These are phyloP conservation scores for fruit fly (Drosophila melanogaster) DNA, from an alignment of 1,140 invertebrate species.

Conservation along the genomic window DNA sequence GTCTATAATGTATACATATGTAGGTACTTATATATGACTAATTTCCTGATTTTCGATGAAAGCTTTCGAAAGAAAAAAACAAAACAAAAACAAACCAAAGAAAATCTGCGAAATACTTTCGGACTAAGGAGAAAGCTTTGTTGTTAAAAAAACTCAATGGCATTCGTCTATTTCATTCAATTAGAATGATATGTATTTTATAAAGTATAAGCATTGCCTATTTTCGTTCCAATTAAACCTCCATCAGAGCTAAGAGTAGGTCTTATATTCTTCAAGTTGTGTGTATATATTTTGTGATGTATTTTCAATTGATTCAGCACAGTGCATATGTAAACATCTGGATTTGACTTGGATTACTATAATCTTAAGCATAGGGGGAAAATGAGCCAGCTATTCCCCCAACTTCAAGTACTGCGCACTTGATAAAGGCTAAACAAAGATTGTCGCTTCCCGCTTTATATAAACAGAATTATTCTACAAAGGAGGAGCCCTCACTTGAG, in stretches of 20 bases:
- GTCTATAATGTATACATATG: slow-evolving; percentile 15
- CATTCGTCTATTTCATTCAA: neutral
- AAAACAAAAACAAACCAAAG: no score
- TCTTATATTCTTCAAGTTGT: neutral
- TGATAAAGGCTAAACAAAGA: slow-evolving; percentile 40
- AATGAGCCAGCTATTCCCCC: neutral
- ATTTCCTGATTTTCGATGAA: slow-evolving; percentile 1
- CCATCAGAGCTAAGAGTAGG: neutral
- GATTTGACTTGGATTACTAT: neutral
- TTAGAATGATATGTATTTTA: neutral
- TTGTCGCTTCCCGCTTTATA: neutral
- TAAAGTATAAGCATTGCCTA: neutral
- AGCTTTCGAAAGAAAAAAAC: slow-evolving; percentile 17
- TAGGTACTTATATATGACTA: slow-evolving; percentile 20
- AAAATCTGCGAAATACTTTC: slow-evolving; percentile 10
- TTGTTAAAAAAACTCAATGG: neutral
- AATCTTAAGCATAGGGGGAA: neutral
- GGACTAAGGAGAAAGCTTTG: neutral
- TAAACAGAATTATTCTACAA: neutral
- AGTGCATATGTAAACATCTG: neutral
- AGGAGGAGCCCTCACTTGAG: neutral
- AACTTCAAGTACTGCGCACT: slow-evolving; percentile 34
- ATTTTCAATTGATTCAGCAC: neutral
- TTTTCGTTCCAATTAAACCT: neutral
- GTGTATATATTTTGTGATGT: no score